A percentile compares a stretch with the other conserved stretches of the same genome.
Conservation (phyloP, 2,888 invertebrate species). For the Erebia aethiops region DNA sequence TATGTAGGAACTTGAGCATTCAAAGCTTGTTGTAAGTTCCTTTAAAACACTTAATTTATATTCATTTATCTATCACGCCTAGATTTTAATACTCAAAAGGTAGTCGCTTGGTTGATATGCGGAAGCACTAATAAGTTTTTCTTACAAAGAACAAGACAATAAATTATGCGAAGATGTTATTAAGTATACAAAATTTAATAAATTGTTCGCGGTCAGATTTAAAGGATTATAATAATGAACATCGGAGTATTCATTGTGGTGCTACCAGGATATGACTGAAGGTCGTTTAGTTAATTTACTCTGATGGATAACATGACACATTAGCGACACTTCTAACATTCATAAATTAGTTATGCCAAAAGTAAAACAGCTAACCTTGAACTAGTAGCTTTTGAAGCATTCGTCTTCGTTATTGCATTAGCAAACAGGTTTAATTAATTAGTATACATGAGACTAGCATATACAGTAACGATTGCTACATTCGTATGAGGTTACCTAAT, state of each 20-base stretch:
- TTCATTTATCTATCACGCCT: background rate
- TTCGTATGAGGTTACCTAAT: constrained; percentile 16
- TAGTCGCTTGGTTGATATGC: constrained; percentile 5
- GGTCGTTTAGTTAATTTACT: constrained; percentile 53
- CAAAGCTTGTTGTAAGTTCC: background rate
- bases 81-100: background rate
- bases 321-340: constrained; percentile 20
- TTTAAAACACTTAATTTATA: background rate
- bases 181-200: constrained; percentile 33
- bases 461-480: constrained; percentile 19
- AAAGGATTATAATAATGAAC: constrained; percentile 54
- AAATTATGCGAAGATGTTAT: constrained; percentile 26
- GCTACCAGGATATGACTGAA: constrained; percentile 68
- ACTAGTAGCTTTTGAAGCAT: constrained; percentile 14
- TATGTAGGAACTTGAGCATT: background rate
- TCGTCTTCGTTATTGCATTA: constrained; percentile 13
- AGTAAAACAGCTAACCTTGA: constrained; percentile 21
- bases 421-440: constrained; percentile 17
- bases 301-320: constrained; percentile 25
- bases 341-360: background rate
- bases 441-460: constrained; percentile 13
- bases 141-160: constrained; percentile 26
- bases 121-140: constrained; percentile 25
- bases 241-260: constrained; percentile 40
- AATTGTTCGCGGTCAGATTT: constrained; percentile 62